Evolutionary conservation across 2,113 vertebrate species (phyloP), one percentile per base, ranked within the genome.

Genomic region (Podarcis muralis): DNA sequence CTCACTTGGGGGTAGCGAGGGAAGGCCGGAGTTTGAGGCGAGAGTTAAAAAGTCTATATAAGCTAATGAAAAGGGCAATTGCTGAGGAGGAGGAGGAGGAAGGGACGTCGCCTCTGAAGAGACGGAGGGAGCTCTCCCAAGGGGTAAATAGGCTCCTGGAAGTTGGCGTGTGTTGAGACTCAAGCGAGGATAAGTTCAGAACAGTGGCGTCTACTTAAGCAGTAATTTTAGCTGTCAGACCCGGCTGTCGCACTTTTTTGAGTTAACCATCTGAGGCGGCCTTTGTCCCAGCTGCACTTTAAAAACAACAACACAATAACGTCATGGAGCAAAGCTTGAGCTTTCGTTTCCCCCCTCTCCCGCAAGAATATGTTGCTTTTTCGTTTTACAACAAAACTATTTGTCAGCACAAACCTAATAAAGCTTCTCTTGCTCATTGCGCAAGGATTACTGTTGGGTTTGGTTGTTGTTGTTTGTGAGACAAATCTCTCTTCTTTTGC

Each of bases 21-120:
- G 72, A 53, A 82, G 77, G 76, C 88, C 1, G 53, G 65, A 32
- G 18, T 59, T 71, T 22, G 25, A 35, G 77, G 77, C 68, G 25
- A n/a, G 59, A 72, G 78, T 82, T 85, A 37, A 82, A 37, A 82
- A 86, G 79, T 77, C 84, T 27, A 53, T 25, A 12, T 37, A 25
- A 57, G 84, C 79, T 83, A 68, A 90, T 86, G 75, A 57, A 90
- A 90, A 90, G 71, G 84, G 78, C 79, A 83, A 90, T 83, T 77
- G 37, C 43, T 69, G 75, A 20, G 22, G 71, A 35, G 23, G 71
- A 35, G 23, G 71, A 35, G 22, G 81, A 78, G 71, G 59, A 35
- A 86, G 62, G 78, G 78, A 75, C 27, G 65, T 7, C 2, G 18
- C 20, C 43, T 23, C 57, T 40, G 43, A 20, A 23, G 48, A 18